phyloP scores from a whole-genome alignment of 2,888 invertebrate genomes.

The Morinoia aosen region DNA sequence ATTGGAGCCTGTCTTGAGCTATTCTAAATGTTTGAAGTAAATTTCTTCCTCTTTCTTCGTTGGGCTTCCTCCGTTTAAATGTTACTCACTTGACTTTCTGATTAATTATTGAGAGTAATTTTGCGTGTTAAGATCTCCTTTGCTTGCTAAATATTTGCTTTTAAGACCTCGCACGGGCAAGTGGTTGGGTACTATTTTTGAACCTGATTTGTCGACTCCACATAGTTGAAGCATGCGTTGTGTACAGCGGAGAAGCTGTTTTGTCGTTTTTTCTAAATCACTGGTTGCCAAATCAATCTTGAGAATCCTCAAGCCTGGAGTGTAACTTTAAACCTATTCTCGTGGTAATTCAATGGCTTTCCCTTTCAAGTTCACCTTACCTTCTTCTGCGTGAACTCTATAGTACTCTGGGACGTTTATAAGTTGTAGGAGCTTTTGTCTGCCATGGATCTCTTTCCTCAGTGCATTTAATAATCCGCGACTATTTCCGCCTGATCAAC shows the following conservation, averaged over 20 bases:
- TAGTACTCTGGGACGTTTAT: neutral
- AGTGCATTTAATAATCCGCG: neutral
- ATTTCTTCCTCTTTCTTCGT: conserved; percentile 23
- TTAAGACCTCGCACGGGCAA: neutral
- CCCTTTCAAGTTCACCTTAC: neutral
- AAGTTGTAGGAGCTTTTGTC: neutral
- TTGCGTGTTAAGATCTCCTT: neutral
- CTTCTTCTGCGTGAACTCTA: neutral
- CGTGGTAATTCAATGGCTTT: neutral
- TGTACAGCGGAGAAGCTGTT: neutral
- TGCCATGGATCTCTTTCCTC: neutral
- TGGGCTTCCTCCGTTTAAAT: neutral
- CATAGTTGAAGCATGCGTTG: neutral
- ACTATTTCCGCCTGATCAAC: neutral
- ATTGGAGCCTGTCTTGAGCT: neutral
- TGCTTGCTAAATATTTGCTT: neutral
- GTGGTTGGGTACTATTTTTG: neutral
- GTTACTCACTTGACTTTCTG: neutral
- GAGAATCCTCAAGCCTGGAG: neutral
- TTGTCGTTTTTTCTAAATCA: neutral
- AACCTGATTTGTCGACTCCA: neutral
- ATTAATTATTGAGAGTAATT: neutral
- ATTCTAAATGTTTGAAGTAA: neutral
- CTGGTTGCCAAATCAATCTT: neutral
- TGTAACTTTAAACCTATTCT: neutral